Base-by-base conservation (phyloP, 2,888 invertebrate species). In the Lottia scabra region DNA sequence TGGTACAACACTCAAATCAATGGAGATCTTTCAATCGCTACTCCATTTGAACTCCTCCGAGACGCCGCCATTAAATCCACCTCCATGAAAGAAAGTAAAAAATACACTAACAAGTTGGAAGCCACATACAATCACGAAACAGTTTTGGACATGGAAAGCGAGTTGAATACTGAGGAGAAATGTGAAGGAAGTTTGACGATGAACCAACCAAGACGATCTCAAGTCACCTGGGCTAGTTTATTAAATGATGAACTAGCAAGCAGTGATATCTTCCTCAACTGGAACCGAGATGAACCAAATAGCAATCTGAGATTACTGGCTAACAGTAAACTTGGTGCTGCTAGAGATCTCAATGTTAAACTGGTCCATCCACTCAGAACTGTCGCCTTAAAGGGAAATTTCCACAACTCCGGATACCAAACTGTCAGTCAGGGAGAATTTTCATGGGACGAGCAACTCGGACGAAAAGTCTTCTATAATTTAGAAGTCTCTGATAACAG, bases 211-310 rank as follows among this genome's bases (percentile, higher is more conserved):
- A 64, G 66, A 27, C 73, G 75, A 48, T 74, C 79, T 75, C 73
- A 74, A 43, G 63, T 73, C 43, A 74, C 75, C 27, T 16, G 75
- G n/a, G 67, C 56, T 27, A 79, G 79, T n/a, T 70, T 68, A 19
- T 70, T 75, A 13, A 74, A 72, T 10, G 63, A 71, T n/a, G 63
- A 72, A 38, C 68, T 27, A 46, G 65, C 73, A 16, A 73, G 74
- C 62, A 72, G 73, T 38, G 74, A 76, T 30, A 12, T 78, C 6
- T 75, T 73, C 19, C 65, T 82, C 66, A 80, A 77, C 78, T 79
- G 83, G 84, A 71, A 83, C 75, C 73, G 75, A 10, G 44, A 65
- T 63, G 72, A 72, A 65, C 48, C 73, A 19, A 68, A 67, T n/a
- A 73, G 70, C 66, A 76, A 77, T 30, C 73, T 79, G 23, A 67